Evolutionary conservation across 2,797 vertebrate genomes (phyloP).

Genomic region (Lateolabrax maculatus): DNA sequence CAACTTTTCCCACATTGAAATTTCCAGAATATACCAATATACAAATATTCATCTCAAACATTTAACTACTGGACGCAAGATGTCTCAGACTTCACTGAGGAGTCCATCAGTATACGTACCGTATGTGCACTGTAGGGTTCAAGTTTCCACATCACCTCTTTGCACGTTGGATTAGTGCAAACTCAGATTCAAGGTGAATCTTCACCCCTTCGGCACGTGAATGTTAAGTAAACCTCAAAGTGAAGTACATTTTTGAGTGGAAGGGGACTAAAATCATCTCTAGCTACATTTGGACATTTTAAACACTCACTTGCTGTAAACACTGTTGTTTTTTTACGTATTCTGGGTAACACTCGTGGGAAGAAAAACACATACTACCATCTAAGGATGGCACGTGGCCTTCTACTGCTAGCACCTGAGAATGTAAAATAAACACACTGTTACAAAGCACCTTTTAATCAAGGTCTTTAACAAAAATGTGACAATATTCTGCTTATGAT

Average conservation of each 20-base stretch:
- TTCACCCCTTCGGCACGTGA: not conserved
- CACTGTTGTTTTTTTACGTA: not conserved
- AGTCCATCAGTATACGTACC: not conserved
- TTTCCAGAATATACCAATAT: not conserved
- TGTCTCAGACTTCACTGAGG: not conserved
- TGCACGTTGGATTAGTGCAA: not conserved
- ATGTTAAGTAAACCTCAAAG: not conserved
- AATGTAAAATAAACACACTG: not conserved
- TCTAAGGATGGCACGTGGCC: accelerated
- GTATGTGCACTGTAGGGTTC: not conserved
- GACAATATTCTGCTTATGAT: conserved; percentile 30
- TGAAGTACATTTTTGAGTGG: not conserved
- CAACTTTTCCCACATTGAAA: not conserved
- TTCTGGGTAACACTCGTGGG: not conserved
- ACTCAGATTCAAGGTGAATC: no score
- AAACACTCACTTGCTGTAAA: not conserved
- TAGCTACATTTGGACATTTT: not conserved
- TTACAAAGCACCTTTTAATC: conserved; percentile 72
- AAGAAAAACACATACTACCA: not conserved
- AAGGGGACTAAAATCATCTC: not conserved
- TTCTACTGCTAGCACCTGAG: not conserved
- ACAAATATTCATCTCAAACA: not conserved
- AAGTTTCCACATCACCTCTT: not conserved
- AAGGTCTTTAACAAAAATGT: conserved; percentile 50
- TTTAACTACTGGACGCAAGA: not conserved